Base-by-base conservation (phyloP, 2,113 vertebrate species). In the Benitochromis conjunctus region DNA sequence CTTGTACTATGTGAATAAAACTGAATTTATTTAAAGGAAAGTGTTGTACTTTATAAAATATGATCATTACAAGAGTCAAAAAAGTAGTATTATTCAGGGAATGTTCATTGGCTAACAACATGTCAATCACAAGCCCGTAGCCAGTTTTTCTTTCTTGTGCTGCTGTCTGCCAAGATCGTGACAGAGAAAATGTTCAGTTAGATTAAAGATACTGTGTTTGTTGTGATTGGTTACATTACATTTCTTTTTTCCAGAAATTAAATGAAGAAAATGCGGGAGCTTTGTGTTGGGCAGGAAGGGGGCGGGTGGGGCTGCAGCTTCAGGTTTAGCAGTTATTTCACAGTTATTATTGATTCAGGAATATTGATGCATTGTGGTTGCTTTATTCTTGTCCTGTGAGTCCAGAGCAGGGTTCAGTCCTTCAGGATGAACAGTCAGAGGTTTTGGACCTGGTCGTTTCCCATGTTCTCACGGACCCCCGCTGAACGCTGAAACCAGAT, bases 401-500 rank as follows among this genome's bases (percentile, higher is more conserved):
- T 34, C 53, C 46, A 0, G 3, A 76, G 16, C 69, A 51, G 13
- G 43, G 4, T 16, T 76, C 69, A n/a, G 43, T 13, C 69, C 58
- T 81, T 82, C 64, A 2, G 36, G 3, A 77, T 51, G 14, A 64
- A 18, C 31, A 5, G 5, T 19, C 3, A 51, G 26, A 54, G 13
- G n/a, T 13, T 16, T 7, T 69, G 80, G 26, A 16, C 56, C 64
- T 9, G 76, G 86, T 69, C 21, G 81, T 69, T 7, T 78, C 2
- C 31, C 1, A 6, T 3, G 6, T 16, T 12, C 19, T 54, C 10
- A 43, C 36, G 4, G 16, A 10, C 51, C 57, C 43, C 19, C 53
- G 1, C 90, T 85, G 55, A 95, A 96, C 0, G 90, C 93, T 4
- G 94, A 95, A 29, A 93, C 92, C 77, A 99, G 92, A 84, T 96